Base-by-base conservation (phyloP, 2,888 invertebrate genomes). In the Shargacucullia verbasci region DNA sequence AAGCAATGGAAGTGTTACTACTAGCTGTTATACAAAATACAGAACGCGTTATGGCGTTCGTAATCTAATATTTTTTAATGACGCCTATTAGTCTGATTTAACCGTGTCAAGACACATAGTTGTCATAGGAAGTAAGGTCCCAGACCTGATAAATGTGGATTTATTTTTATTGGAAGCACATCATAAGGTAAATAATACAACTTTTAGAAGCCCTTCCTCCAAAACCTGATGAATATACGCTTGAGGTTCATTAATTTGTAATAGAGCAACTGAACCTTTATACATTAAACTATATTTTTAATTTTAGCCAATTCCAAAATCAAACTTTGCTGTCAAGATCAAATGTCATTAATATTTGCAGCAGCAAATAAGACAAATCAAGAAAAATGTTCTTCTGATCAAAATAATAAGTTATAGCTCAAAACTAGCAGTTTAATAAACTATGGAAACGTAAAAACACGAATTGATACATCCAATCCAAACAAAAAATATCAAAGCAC, bases 271-370 rank as follows among this genome's bases (percentile, higher is more conserved):
- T 15, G 1, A 38, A 54, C 37, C 56, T 59, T 7, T 11, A 11
- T 40, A 9, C 13, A 31, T 9, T 35, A 13, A 25, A 11, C 4
- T 31, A 9, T 25, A 10, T 35, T 25, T 31, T 9, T 11, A 39
- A 8, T 4, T 37, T 37, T 11, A 2, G 5, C 1, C 0, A 1
- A 39, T 66, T 66, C 65, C 2, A 15, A 52, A 65, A 52, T 48
- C 65, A 70, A 66, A 66, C 10, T 0, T 0, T 12, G 2, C 9
- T 48, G 50, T 58, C 70, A 57, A 33, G 37, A 33, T 4, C 15
- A 14, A 5, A 13, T 47, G 50, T 48, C 50, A 50, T 8, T 15
- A 5, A 13, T 10, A 39, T 43, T 39, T 62, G 10, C 7, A 1
- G n/a, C 1, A 48, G 5, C 11, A 29, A 44, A 29, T n/a, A 13